Conservation (phyloP, 2,113 vertebrate genomes). For the Stigmatopora argus region DNA sequence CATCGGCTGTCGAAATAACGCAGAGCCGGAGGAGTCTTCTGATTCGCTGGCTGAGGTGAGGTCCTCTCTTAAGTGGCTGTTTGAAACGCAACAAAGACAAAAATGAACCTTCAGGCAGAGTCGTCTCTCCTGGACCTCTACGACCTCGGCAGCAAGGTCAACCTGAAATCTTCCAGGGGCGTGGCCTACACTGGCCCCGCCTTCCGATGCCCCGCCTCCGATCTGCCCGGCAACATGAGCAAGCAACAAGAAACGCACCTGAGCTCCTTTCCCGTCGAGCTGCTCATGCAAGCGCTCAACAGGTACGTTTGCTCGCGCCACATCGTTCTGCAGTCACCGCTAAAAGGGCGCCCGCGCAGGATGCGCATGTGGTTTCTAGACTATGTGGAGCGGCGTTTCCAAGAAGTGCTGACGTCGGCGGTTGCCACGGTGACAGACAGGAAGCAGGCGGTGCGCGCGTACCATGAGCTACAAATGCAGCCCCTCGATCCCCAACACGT, state of each 20-base stretch:
- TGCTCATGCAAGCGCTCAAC: constrained; percentile 8
- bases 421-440: constrained; percentile 8
- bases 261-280: neutral
- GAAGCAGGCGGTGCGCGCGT: constrained; percentile 5
- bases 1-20: neutral
- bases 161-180: neutral
- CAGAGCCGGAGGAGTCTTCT: neutral
- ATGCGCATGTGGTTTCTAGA: constrained; percentile 6
- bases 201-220: constrained; percentile 7
- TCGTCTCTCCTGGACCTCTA: neutral
- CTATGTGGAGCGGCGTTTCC: constrained; percentile 6
- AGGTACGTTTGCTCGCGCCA: neutral
- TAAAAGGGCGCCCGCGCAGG: neutral
- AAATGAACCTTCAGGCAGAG: neutral
- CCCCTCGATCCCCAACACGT: neutral
- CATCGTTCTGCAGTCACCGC: too few relatives aligned
- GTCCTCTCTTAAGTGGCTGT: neutral
- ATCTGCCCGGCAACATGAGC: constrained; percentile 4
- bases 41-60: constrained; percentile 3
- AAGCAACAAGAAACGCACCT: constrained; percentile 8
- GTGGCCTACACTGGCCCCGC: constrained; percentile 6
- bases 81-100: too few relatives aligned
- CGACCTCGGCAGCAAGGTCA: constrained; percentile 3
- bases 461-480: constrained; percentile 4
- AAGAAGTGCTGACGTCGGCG: constrained; percentile 1